These are phyloP conservation scores for Dicycla oo DNA, from an alignment of 2,888 invertebrate genomes.

Conservation along the genomic window DNA sequence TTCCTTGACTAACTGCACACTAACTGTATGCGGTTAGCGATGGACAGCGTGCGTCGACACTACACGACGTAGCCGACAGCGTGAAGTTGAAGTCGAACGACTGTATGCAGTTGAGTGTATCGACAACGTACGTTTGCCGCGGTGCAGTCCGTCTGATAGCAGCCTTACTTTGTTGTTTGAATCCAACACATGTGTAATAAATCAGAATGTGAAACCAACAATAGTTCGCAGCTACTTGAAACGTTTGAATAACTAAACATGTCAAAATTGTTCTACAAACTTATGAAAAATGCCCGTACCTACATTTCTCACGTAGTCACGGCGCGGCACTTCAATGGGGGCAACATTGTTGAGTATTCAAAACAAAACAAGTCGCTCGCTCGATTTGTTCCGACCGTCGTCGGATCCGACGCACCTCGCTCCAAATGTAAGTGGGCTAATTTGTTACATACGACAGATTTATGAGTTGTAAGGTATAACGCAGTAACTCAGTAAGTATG, in stretches of 20 bases:
- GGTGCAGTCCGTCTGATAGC: no score
- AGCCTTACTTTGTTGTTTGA: conserved; percentile 40
- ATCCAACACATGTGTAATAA: conserved; percentile 50
- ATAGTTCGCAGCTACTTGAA: conserved; percentile 48
- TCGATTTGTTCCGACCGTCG: conserved; percentile 77
- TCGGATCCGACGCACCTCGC: conserved; percentile 66
- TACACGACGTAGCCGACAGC: no score
- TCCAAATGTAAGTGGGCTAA: conserved; percentile 74
- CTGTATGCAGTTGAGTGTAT: no score
- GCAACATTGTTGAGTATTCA: conserved; percentile 75
- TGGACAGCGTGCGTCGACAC: no score
- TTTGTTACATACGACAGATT: conserved; percentile 82
- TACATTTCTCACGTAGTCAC: conserved; percentile 81
- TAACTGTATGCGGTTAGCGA: no score
- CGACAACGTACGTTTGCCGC: no score
- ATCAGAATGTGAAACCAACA: conserved; percentile 56
- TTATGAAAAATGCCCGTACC: conserved; percentile 69
- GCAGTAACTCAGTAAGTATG: conserved; percentile 26
- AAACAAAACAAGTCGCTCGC: conserved; percentile 76
- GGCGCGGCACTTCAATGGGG: conserved; percentile 74
- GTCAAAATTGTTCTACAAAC: conserved; percentile 51
- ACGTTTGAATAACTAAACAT: conserved; percentile 58
- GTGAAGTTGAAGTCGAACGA: no score
- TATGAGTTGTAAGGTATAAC: conserved; percentile 72
- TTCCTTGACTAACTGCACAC: no score